Percentiles rank a stretch among this genome's conserved stretches.
phyloP scores from a whole-genome alignment of 1,140 invertebrate species.

The Atta texana region DNA sequence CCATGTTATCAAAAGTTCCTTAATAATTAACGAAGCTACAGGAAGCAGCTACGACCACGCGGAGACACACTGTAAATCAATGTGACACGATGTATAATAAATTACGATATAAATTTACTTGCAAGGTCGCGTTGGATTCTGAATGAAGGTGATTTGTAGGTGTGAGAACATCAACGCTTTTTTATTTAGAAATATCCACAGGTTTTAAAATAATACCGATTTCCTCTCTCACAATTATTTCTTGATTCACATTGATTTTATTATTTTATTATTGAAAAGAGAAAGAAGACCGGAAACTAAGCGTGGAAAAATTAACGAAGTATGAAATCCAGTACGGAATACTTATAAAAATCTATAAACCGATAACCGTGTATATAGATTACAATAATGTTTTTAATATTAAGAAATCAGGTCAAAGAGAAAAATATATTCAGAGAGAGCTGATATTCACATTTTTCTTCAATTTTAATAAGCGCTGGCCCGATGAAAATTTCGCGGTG shows the following conservation, averaged over 20 bases:
- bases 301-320: conserved; percentile 24
- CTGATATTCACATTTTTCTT: conserved; percentile 16
- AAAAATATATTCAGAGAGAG: neutral
- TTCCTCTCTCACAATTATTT: neutral
- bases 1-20: neutral
- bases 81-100: conserved; percentile 22
- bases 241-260: neutral
- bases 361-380: neutral
- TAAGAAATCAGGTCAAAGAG: neutral
- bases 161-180: neutral
- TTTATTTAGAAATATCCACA: neutral
- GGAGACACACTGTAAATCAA: conserved; percentile 45
- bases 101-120: conserved; percentile 12
- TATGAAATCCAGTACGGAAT: neutral
- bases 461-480: conserved; percentile 43
- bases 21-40: conserved; percentile 59
- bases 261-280: conserved; percentile 10
- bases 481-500: conserved; percentile 33
- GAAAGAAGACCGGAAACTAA: neutral
- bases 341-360: conserved; percentile 15
- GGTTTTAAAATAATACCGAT: conserved; percentile 7
- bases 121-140: neutral
- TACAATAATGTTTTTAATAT: conserved; percentile 30
- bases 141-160: conserved; percentile 24
- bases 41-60: neutral